phyloP scores from a whole-genome alignment of 2,888 invertebrate genomes.

The Aspidiotus rigidus region DNA sequence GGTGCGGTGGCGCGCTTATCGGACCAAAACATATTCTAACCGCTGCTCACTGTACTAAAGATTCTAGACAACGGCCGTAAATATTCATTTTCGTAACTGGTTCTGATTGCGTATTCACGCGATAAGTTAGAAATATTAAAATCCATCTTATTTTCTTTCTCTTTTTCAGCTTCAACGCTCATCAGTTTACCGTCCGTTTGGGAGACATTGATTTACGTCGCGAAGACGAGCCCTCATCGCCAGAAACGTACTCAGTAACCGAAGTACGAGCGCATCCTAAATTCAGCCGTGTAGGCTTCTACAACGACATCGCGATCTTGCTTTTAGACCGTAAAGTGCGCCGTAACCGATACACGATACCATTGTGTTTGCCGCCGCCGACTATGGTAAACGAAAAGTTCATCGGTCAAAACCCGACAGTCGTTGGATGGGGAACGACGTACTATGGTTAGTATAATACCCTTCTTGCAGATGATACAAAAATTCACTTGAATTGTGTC shows the following conservation, averaged over 20 bases:
- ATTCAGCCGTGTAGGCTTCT: constrained; percentile 84
- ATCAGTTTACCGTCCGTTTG: constrained; percentile 78
- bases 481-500: no score
- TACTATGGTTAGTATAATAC: constrained; percentile 54
- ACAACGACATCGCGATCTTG: constrained; percentile 86
- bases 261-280: constrained; percentile 73
- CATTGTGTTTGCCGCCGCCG: constrained; percentile 67
- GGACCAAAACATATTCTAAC: constrained; percentile 39
- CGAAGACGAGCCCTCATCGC: constrained; percentile 75
- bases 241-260: constrained; percentile 66
- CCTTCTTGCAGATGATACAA: no score
- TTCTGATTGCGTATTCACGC: background rate
- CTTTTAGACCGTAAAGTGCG: constrained; percentile 63
- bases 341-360: constrained; percentile 75
- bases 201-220: constrained; percentile 79
- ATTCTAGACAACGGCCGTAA: constrained; percentile 80
- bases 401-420: constrained; percentile 67
- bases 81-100: constrained; percentile 40
- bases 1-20: constrained; percentile 40
- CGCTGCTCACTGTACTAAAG: constrained; percentile 53
- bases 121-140: background rate
- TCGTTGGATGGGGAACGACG: constrained; percentile 88
- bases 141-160: background rate
- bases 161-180: constrained; percentile 63
- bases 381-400: constrained; percentile 51